A percentile compares a stretch with the other conserved stretches of the same genome.
Conservation (phyloP, 2,888 invertebrate species). For the Cyaniris semiargus region DNA sequence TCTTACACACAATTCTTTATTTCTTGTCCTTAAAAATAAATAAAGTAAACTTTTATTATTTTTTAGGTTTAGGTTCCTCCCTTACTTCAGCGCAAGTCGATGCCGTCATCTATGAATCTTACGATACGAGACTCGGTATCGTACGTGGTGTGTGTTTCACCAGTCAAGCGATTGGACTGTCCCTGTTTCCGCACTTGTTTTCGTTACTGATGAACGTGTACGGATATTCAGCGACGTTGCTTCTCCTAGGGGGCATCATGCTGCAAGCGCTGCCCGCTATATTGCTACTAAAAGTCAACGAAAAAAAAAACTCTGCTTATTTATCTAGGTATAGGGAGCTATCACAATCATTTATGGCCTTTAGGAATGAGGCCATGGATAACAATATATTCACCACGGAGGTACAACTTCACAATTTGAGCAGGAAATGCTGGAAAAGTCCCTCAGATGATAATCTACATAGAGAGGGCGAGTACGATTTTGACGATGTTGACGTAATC, state of each 20-base stretch:
- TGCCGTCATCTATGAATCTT: conserved; percentile 71
- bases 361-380: conserved; percentile 58
- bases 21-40: background rate
- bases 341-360: conserved; percentile 65
- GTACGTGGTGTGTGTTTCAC: conserved; percentile 65
- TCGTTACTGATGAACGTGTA: conserved; percentile 63
- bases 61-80: conserved; percentile 71
- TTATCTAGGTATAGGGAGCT: conserved; percentile 66
- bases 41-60: background rate
- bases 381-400: conserved; percentile 58
- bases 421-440: conserved; percentile 72
- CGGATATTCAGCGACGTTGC: conserved; percentile 61
- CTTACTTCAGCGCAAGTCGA: conserved; percentile 73
- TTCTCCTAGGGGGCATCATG: conserved; percentile 65
- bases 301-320: conserved; percentile 55
- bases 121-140: conserved; percentile 63
- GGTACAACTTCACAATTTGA: conserved; percentile 66
- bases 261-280: conserved; percentile 69
- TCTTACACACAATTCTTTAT: background rate
- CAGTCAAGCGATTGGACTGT: conserved; percentile 72
- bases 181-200: conserved; percentile 70
- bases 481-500: conserved; percentile 50
- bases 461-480: conserved; percentile 50
- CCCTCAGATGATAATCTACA: conserved; percentile 70
- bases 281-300: conserved; percentile 62